Conservation (phyloP, 2,888 invertebrate species). For the Heliconius erato region DNA sequence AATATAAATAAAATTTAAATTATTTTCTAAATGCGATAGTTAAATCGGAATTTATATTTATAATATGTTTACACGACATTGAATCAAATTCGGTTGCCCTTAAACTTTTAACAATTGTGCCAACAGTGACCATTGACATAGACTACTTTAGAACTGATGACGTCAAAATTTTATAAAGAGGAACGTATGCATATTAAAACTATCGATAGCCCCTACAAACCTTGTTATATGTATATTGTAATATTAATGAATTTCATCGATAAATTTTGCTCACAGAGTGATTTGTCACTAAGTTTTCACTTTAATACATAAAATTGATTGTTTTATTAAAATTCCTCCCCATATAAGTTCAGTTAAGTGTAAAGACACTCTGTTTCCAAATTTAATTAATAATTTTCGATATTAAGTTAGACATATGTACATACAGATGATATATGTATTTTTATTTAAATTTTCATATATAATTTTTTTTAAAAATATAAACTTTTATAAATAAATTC, state of each 20-base stretch:
- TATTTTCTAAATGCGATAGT: neutral
- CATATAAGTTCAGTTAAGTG: neutral
- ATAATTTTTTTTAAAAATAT: neutral
- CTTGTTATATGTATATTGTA: neutral
- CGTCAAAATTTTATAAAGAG: slow-evolving; percentile 30
- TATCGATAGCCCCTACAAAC: neutral
- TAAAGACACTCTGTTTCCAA: neutral
- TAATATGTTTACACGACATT: slow-evolving; percentile 33
- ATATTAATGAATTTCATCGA: neutral
- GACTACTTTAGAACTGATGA: slow-evolving; percentile 41
- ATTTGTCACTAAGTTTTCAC: neutral
- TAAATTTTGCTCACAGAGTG: neutral
- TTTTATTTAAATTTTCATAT: neutral
- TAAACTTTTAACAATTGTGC: slow-evolving; percentile 52
- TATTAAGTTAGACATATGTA: neutral
- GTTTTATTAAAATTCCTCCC: neutral
- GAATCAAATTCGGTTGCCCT: slow-evolving; percentile 48
- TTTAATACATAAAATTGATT: too few relatives aligned
- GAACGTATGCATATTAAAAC: neutral
- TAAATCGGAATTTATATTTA: neutral
- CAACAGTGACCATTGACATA: slow-evolving; percentile 47
- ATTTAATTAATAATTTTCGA: too few relatives aligned
- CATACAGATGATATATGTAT: neutral
- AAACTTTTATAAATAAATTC: neutral
- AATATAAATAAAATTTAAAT: neutral